Percentiles rank a stretch among this genome's conserved stretches.
phyloP scores from a whole-genome alignment of 1,140 invertebrate species.

The Euborellia annulipes region DNA sequence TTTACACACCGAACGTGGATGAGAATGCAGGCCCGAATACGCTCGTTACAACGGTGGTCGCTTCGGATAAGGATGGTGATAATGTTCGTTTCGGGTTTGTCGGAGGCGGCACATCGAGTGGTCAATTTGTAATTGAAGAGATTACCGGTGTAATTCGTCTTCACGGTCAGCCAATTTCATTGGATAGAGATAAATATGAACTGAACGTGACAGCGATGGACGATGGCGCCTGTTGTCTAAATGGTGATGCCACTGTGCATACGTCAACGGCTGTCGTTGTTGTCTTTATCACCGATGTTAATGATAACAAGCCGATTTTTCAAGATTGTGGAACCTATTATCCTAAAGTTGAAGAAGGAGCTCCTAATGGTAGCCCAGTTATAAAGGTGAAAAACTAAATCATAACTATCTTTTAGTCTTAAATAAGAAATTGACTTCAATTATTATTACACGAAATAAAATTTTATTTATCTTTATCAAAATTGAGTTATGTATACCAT shows the following conservation, averaged over 20 bases:
- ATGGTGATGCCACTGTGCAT: slow-evolving; percentile 69
- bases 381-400: slow-evolving; percentile 48
- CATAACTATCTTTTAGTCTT: not conserved
- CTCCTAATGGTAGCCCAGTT: slow-evolving; percentile 79
- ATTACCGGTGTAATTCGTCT: slow-evolving; percentile 86
- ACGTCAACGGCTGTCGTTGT: slow-evolving; percentile 90
- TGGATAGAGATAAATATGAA: slow-evolving; percentile 45
- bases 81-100: slow-evolving; percentile 89
- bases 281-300: slow-evolving; percentile 91
- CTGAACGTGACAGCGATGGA: slow-evolving; percentile 87
- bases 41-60: slow-evolving; percentile 83
- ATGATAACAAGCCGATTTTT: slow-evolving; percentile 89
- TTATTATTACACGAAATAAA: no score
- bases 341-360: slow-evolving; percentile 84
- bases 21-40: slow-evolving; percentile 90
- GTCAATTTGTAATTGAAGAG: slow-evolving; percentile 89
- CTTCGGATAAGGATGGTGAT: slow-evolving; percentile 89
- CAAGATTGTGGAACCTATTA: slow-evolving; percentile 82
- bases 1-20: slow-evolving; percentile 90
- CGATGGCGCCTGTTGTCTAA: slow-evolving; percentile 81
- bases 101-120: slow-evolving; percentile 71
- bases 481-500: no score
- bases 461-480: no score
- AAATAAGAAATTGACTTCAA: not conserved
- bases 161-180: slow-evolving; percentile 49